Evolutionary conservation across 1,140 invertebrate genomes (phyloP).

Genomic region (Cotesia vestalis): DNA sequence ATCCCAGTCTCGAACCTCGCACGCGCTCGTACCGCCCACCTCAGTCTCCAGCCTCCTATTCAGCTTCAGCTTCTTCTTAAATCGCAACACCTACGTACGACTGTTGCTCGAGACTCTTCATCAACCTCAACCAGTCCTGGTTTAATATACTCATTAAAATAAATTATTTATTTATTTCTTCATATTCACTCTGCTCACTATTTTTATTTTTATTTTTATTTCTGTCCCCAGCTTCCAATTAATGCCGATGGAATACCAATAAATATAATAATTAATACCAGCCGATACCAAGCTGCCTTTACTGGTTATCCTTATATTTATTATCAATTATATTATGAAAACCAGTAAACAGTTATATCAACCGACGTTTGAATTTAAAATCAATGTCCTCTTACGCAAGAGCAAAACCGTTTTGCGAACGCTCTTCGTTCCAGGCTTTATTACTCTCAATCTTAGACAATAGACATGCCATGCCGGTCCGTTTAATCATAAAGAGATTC

Average conservation of each 20-base stretch:
- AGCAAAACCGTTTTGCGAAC: constrained; percentile 33
- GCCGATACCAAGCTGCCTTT: too few species aligned
- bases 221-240: background rate
- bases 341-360: constrained; percentile 4
- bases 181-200: background rate
- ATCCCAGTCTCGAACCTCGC: constrained; percentile 17
- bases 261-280: background rate
- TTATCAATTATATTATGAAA: background rate
- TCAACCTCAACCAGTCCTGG: background rate
- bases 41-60: constrained; percentile 3
- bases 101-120: constrained; percentile 10
- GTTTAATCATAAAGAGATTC: constrained; percentile 35
- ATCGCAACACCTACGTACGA: constrained; percentile 31
- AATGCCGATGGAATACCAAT: background rate
- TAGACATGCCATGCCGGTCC: constrained; percentile 13
- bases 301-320: too few species aligned
- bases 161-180: background rate
- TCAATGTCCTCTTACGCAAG: constrained; percentile 10
- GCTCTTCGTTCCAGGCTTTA: constrained; percentile 37
- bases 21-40: constrained; percentile 25
- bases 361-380: background rate
- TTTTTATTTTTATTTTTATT: background rate
- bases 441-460: constrained; percentile 38
- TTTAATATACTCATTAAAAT: background rate
- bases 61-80: constrained; percentile 13